Percentiles rank a stretch among this genome's conserved stretches.
Conservation (phyloP, 2,113 vertebrate genomes). For the Myodes glareolus region DNA sequence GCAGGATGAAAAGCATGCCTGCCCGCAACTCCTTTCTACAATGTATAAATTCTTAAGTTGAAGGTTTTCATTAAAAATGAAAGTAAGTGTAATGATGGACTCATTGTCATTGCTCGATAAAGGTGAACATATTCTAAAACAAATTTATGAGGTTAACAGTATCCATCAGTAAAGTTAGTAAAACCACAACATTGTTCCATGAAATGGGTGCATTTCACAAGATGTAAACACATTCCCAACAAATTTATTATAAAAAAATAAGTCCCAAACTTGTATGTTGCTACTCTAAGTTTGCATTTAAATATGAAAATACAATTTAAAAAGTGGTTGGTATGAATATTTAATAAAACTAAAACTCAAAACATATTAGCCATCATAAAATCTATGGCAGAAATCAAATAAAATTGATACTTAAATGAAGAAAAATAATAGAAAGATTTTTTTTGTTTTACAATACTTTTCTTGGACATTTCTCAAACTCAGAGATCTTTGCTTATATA, state of each 20-base stretch:
- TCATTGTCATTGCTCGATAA: not conserved
- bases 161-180: not conserved
- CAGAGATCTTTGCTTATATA: not conserved
- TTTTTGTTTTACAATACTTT: not conserved
- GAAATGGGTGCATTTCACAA: not conserved
- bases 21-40: no score
- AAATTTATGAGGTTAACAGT: not conserved
- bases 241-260: not conserved
- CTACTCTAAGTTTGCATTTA: not conserved
- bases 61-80: not conserved
- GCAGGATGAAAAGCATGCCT: no score
- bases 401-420: not conserved
- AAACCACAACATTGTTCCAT: not conserved
- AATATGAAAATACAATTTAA: not conserved
- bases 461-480: not conserved
- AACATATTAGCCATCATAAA: not conserved
- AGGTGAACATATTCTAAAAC: not conserved
- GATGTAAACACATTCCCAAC: not conserved
- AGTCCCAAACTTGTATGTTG: not conserved
- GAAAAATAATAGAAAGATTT: not conserved
- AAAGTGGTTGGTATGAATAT: not conserved
- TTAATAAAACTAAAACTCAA: constrained; percentile 20
- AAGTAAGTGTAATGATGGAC: not conserved
- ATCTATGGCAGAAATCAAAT: constrained; percentile 9
- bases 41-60: not conserved